Conservation (phyloP, 2,888 invertebrate species). For the Hirtodrosophila alboralis region DNA sequence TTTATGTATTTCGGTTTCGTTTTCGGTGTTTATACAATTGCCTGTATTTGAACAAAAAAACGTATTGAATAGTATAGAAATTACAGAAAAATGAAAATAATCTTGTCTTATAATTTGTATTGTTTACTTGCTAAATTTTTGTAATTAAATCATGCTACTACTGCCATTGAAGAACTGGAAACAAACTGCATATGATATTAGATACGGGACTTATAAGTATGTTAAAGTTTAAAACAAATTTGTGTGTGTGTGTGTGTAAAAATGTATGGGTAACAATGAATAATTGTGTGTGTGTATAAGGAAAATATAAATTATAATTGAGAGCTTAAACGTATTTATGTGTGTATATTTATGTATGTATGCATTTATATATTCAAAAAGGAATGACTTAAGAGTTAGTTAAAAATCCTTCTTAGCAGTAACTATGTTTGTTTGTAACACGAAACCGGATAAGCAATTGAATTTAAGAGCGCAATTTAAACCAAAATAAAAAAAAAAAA, state of each 20-base stretch:
- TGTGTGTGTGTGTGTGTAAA: conserved; percentile 6
- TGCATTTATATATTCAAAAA: conserved; percentile 61
- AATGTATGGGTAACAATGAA: conserved; percentile 66
- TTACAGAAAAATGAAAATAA: conserved; percentile 39
- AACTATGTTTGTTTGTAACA: conserved; percentile 48
- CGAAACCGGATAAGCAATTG: conserved; percentile 54
- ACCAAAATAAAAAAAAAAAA: conserved; percentile 2
- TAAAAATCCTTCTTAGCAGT: conserved; percentile 75
- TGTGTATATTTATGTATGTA: conserved; percentile 28
- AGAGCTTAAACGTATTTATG: conserved; percentile 69
- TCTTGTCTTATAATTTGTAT: conserved; percentile 49
- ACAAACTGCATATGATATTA: conserved; percentile 44
- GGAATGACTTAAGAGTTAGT: conserved; percentile 80
- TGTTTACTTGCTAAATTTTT: conserved; percentile 35
- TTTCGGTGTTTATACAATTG: conserved; percentile 61
- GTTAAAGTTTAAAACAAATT: conserved; percentile 46
- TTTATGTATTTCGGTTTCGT: conserved; percentile 55
- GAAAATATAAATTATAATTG: conserved; percentile 47
- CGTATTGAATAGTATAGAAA: conserved; percentile 39
- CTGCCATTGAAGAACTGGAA: conserved; percentile 63
- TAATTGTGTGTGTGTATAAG: conserved; percentile 22
- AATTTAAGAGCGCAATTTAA: too few species aligned
- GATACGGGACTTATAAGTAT: conserved; percentile 48
- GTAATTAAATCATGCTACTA: conserved; percentile 55
- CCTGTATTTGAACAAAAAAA: conserved; percentile 47